phyloP scores from a whole-genome alignment of 2,113 vertebrate species.

The Tupaia chinensis region DNA sequence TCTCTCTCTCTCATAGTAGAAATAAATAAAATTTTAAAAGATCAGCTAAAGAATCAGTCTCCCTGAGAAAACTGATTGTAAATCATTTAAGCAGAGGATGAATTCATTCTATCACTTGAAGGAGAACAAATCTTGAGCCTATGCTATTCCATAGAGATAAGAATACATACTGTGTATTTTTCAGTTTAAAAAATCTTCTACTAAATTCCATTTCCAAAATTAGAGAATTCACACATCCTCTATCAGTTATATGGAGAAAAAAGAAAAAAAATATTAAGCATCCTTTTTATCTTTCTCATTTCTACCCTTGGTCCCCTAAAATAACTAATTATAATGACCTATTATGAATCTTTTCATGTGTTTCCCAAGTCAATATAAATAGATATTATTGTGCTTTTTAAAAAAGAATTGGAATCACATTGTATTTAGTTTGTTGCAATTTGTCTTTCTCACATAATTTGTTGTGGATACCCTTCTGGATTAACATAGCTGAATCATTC shows the following conservation, averaged over 20 bases:
- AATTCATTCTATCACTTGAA: neutral
- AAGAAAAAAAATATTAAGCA: neutral
- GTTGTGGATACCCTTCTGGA: neutral
- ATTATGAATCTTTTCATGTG: neutral
- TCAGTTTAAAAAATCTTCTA: neutral
- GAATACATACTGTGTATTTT: neutral
- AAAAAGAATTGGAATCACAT: neutral
- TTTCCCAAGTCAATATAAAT: neutral
- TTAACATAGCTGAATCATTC: neutral
- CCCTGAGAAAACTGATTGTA: neutral
- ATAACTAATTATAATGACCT: neutral
- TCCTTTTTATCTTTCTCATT: constrained; percentile 7
- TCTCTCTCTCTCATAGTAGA: too few relatives aligned
- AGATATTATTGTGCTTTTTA: neutral
- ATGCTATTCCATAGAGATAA: neutral
- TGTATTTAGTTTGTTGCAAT: neutral
- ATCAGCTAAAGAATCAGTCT: neutral
- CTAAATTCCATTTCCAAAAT: constrained; percentile 36
- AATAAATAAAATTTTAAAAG: neutral
- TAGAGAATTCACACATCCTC: constrained; percentile 6
- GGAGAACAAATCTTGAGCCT: neutral
- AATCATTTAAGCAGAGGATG: neutral
- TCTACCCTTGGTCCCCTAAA: neutral
- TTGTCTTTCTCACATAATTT: constrained; percentile 19
- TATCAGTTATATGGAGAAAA: neutral